Conservation (phyloP, 2,888 invertebrate species). For the Dimorphilus gyrociliatus region DNA sequence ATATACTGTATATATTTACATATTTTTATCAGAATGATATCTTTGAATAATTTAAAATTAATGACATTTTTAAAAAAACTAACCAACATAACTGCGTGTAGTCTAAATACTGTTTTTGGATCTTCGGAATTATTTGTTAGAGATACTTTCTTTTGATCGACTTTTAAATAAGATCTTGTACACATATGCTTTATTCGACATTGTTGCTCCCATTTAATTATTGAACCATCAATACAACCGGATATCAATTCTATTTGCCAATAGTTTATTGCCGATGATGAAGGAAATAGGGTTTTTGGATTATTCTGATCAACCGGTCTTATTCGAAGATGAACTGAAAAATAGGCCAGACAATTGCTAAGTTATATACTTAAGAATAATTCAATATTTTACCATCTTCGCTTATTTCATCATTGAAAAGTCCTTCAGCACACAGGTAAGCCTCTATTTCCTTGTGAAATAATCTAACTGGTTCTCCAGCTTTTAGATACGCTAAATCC, state of each 20-base stretch:
- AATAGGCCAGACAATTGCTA: constrained; percentile 2
- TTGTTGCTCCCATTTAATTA: constrained; percentile 31
- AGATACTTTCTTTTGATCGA: constrained; percentile 18
- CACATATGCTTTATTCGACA: constrained; percentile 29
- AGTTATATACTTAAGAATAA: background rate
- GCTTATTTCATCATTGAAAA: constrained; percentile 25
- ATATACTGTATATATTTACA: too few species aligned
- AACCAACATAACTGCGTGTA: constrained; percentile 33
- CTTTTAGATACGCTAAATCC: constrained; percentile 14
- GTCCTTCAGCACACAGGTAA: constrained; percentile 29
- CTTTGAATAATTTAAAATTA: too few species aligned
- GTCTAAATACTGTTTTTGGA: constrained; percentile 26
- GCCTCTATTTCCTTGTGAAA: constrained; percentile 36
- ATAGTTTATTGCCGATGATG: constrained; percentile 33
- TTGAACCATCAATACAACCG: constrained; percentile 10
- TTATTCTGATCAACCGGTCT: constrained; percentile 25
- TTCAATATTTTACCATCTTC: constrained; percentile 22
- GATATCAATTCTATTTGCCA: constrained; percentile 30
- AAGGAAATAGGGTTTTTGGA: constrained; percentile 30
- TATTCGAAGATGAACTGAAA: constrained; percentile 29
- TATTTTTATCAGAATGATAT: too few species aligned
- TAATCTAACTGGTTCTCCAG: constrained; percentile 25
- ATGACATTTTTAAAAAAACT: constrained; percentile 3
- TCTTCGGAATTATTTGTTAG: constrained; percentile 21
- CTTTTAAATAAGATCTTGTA: constrained; percentile 25